Conservation (phyloP, 2,113 vertebrate genomes). For the Perca fluviatilis region DNA sequence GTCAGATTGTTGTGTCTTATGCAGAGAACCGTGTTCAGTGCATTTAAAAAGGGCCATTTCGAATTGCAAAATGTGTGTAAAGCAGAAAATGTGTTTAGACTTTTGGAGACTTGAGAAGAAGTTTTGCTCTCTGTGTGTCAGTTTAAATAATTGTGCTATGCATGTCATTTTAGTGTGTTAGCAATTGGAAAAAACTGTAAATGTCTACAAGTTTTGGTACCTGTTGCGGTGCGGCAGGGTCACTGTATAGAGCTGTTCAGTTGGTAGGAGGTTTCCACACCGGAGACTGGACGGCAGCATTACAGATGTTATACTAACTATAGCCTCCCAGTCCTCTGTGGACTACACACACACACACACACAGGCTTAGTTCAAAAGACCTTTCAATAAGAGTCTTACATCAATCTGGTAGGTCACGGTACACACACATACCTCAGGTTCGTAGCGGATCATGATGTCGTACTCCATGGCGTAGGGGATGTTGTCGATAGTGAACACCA, state of each 20-base stretch:
- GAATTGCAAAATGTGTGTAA: too few species aligned
- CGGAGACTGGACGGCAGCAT: constrained; percentile 86
- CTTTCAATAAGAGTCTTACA: neutral
- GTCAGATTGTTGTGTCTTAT: too few species aligned
- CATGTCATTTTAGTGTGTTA: too few species aligned
- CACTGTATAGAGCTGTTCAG: constrained; percentile 88
- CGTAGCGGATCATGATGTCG: constrained; percentile 89
- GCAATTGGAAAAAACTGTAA: too few species aligned
- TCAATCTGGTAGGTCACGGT: neutral
- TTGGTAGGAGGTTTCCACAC: constrained; percentile 90
- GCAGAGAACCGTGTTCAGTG: too few species aligned
- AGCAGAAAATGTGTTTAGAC: too few species aligned
- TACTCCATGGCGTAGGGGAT: constrained; percentile 91
- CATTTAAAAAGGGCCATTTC: too few species aligned
- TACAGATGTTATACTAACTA: constrained; percentile 86
- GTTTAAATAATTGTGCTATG: too few species aligned
- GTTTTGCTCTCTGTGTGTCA: too few species aligned
- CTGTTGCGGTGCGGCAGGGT: constrained; percentile 85
- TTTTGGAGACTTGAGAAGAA: too few species aligned
- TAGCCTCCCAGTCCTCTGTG: constrained; percentile 90
- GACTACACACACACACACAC: constrained; percentile 80
- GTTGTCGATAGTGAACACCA: constrained; percentile 87
- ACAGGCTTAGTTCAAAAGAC: neutral
- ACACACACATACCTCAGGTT: constrained; percentile 85
- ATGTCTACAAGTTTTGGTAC: constrained; percentile 60